Evolutionary conservation across 1,140 invertebrate species (phyloP).

Genomic region (Musca domestica): DNA sequence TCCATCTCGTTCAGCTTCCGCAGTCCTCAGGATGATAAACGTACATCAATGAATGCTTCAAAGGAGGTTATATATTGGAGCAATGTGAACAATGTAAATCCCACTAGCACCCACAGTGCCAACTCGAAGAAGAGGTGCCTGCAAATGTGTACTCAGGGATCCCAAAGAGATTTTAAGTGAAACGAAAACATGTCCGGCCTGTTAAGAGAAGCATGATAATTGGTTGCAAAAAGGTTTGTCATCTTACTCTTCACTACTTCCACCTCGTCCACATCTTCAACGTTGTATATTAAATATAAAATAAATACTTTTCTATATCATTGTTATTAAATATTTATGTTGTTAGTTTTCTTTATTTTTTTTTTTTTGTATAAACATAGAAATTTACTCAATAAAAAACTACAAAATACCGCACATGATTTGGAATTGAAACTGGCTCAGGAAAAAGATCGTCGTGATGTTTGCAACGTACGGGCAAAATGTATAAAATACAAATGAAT

Average conservation of each 20-base stretch:
- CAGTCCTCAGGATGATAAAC: constrained; percentile 30
- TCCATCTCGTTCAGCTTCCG: constrained; percentile 24
- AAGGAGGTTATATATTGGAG: constrained; percentile 15
- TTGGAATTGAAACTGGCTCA: constrained; percentile 23
- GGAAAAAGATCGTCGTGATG: constrained; percentile 23
- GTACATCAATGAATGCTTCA: constrained; percentile 28
- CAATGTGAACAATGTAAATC: constrained; percentile 26
- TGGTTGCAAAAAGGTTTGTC: constrained; percentile 16
- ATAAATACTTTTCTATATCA: neutral
- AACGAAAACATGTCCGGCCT: constrained; percentile 20
- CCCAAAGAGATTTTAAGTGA: neutral
- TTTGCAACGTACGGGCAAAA: constrained; percentile 22
- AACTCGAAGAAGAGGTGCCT: constrained; percentile 15
- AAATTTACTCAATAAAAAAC: neutral
- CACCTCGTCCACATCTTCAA: no score
- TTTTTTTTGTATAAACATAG: neutral
- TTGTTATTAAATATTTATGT: neutral
- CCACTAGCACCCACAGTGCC: constrained; percentile 26
- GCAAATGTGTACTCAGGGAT: neutral
- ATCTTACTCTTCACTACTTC: neutral
- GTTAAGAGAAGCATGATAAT: constrained; percentile 18
- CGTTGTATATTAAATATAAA: neutral
- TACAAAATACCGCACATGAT: constrained; percentile 7
- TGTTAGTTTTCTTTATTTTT: neutral
- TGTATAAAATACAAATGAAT: constrained; percentile 29